Conservation (phyloP, 1,140 invertebrate genomes). For the Steinernema khuongi region DNA sequence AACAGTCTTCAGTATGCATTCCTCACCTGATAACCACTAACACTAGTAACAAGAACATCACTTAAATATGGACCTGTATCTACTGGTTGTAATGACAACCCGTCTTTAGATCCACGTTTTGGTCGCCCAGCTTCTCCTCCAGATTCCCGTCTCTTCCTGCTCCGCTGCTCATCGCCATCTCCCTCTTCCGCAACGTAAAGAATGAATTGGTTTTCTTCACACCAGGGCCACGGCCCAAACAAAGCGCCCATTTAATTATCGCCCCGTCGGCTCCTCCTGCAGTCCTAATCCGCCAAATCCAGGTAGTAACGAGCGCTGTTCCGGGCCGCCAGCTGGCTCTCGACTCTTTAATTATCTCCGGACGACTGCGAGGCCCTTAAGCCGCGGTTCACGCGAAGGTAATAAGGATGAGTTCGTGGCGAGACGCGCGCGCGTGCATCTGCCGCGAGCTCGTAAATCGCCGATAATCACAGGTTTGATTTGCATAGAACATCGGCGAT, state of each 20-base stretch:
- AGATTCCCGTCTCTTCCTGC: background rate
- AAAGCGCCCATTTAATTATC: background rate
- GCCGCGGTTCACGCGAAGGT: background rate
- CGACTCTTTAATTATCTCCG: background rate
- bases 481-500: background rate
- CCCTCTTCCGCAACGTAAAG: no score
- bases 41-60: no score
- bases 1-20: no score
- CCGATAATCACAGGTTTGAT: slow-evolving; percentile 11
- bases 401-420: background rate
- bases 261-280: background rate
- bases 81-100: no score
- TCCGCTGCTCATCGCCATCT: background rate
- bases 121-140: background rate
- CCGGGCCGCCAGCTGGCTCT: background rate
- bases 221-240: no score
- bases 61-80: no score
- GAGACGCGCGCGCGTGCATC: background rate
- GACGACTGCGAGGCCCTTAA: background rate
- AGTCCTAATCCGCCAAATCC: background rate
- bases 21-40: no score
- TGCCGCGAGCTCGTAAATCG: background rate
- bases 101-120: no score
- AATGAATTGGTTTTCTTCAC: slow-evolving; percentile 12
- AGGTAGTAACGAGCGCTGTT: slow-evolving; percentile 1